Evolutionary conservation across 2,797 vertebrate genomes (phyloP), one percentile per base, ranked within the genome.

Genomic region (Steatocranus sp.): DNA sequence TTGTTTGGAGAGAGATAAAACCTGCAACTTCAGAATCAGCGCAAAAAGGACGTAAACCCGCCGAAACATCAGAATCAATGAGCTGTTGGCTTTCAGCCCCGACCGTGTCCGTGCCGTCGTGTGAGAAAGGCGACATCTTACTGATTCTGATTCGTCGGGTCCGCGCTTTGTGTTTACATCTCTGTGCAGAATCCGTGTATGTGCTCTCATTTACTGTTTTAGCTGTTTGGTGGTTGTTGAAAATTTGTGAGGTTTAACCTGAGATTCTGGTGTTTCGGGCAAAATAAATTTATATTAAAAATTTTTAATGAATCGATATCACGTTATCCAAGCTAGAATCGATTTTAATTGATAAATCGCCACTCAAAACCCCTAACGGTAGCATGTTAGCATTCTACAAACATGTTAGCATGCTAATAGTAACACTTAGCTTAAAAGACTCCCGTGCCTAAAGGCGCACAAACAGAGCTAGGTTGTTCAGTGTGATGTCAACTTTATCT

Each of bases 11-110:
- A 50, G n/a, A 6, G 12, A 41, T 41, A 14, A 50, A 11, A 50
- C 5, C 48, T 50, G 3, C 48, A 50, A 3, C 48, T 50, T 50
- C 48, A 2, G 49, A 20, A 50, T 20, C 3, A 50, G n/a, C 1
- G 5, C 48, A 50, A 20, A 50, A 50, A 50, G 3, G 10, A 2
- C 3, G 49, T 11, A 50, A 50, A 50, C 49, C 10, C 0, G 10
- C 49, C 0, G n/a, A 50, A 20, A 50, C n/a, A 11, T 20, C 49
- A 50, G 49, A 50, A 50, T 20, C n/a, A 11, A n/a, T 0, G n/a
- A 0, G 5, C n/a, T 20, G n/a, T 50, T 3, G 1, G n/a, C n/a
- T 50, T 20, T 11, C 49, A 50, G 49, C 49, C 10, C 10, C n/a
- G 10, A 20, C 49, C 5, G 10, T 20, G 10, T 20, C 10, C 10